Conservation (phyloP, 2,113 vertebrate genomes). For the Axis porcinus region DNA sequence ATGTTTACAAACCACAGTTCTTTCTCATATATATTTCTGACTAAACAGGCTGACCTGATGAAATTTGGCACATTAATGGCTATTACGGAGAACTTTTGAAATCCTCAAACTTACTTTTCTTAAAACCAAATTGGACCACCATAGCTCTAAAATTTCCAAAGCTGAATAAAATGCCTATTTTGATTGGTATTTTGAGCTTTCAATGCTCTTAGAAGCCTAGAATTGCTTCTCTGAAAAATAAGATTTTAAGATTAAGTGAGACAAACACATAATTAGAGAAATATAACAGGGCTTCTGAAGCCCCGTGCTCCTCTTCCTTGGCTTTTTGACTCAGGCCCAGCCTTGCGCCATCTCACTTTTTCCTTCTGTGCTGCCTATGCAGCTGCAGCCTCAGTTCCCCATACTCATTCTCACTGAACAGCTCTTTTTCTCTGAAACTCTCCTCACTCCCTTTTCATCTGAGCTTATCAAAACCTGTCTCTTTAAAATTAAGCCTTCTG, state of each 20-base stretch:
- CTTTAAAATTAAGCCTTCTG: not conserved
- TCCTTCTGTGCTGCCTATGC: too few species aligned
- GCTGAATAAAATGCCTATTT: not conserved
- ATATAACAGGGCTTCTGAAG: not conserved
- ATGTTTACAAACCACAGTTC: not conserved
- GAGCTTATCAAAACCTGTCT: not conserved
- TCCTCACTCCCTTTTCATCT: not conserved
- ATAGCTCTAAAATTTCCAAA: not conserved
- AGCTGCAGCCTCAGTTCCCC: not conserved
- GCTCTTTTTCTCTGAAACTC: not conserved
- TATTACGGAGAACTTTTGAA: not conserved
- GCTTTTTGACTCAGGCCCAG: not conserved
- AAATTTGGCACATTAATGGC: not conserved
- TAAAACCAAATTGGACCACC: not conserved
- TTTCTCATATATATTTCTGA: not conserved
- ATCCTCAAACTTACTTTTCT: not conserved
- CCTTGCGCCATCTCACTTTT: not conserved
- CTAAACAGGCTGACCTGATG: not conserved
- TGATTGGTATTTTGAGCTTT: not conserved
- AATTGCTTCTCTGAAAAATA: not conserved
- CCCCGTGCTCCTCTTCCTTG: not conserved
- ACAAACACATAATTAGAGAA: not conserved
- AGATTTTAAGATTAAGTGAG: not conserved
- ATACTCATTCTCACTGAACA: not conserved
- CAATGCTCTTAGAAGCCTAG: not conserved